Evolutionary conservation across 2,888 invertebrate genomes (phyloP).

Genomic region (Helicoverpa assulta): DNA sequence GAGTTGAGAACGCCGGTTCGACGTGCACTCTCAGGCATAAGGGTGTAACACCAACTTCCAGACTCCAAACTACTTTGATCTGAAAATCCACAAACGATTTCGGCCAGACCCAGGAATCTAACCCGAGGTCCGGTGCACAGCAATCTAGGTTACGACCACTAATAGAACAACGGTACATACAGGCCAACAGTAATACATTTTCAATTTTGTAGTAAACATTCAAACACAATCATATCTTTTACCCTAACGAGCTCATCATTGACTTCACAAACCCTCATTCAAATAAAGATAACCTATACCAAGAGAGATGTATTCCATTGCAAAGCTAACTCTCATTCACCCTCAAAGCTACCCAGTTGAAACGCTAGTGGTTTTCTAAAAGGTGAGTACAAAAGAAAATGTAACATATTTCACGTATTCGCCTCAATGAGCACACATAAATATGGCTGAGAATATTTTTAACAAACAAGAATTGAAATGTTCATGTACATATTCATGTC

Average conservation of each 20-base stretch:
- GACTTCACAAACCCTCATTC: background rate
- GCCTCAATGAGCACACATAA: conserved; percentile 45
- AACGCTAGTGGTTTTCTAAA: conserved; percentile 43
- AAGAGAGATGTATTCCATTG: conserved; percentile 6
- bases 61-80: too few relatives aligned
- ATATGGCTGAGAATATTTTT: conserved; percentile 43
- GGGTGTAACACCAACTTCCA: too few relatives aligned
- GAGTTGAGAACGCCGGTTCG: too few relatives aligned
- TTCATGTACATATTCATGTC: conserved; percentile 15
- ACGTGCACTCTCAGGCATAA: too few relatives aligned
- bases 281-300: conserved; percentile 9
- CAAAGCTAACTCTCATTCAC: conserved; percentile 12
- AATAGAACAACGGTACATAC: too few relatives aligned
- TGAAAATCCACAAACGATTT: too few relatives aligned
- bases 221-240: background rate
- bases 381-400: conserved; percentile 39
- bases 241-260: background rate
- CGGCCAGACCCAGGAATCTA: too few relatives aligned
- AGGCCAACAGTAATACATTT: too few relatives aligned
- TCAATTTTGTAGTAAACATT: too few relatives aligned
- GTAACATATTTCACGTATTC: conserved; percentile 26
- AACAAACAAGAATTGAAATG: conserved; percentile 38
- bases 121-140: too few relatives aligned
- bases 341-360: conserved; percentile 34
- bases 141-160: too few relatives aligned